Evolutionary conservation across 2,888 invertebrate genomes (phyloP).

Genomic region (Lasioglossum leucozonium): DNA sequence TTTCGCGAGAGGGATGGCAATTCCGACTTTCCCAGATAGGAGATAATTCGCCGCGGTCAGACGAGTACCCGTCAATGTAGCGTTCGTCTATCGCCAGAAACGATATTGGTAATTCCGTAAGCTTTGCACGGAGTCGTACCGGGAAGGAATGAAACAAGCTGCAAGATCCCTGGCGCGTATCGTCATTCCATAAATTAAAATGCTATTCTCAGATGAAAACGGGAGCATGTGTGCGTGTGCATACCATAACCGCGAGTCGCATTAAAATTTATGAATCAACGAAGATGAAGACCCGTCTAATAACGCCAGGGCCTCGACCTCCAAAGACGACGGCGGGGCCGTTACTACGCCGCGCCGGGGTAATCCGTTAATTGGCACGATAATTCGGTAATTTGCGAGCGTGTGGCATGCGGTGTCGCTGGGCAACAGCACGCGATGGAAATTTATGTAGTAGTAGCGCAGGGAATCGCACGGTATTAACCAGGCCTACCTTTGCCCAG

Average conservation of each 20-base stretch:
- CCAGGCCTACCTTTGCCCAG: constrained; percentile 21
- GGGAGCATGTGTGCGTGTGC: neutral
- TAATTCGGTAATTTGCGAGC: constrained; percentile 38
- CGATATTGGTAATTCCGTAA: neutral
- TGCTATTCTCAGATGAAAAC: constrained; percentile 15
- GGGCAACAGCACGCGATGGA: constrained; percentile 17
- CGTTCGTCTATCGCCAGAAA: neutral
- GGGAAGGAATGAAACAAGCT: neutral
- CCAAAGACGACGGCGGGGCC: neutral
- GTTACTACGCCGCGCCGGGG: neutral
- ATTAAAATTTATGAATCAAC: constrained; percentile 34
- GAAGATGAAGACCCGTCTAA: constrained; percentile 12
- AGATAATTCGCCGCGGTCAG: neutral
- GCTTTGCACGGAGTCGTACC: neutral
- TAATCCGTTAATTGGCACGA: constrained; percentile 31
- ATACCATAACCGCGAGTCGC: constrained; percentile 2
- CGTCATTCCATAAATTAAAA: constrained; percentile 30
- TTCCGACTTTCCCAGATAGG: neutral
- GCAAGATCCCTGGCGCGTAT: neutral
- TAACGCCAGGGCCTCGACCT: neutral
- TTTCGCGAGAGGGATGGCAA: neutral
- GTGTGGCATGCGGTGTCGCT: neutral
- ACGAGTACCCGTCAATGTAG: neutral
- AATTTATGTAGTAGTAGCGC: constrained; percentile 19
- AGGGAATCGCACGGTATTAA: neutral